Evolutionary conservation across 2,888 invertebrate species (phyloP).

Genomic region (Oligia fasciuncula): DNA sequence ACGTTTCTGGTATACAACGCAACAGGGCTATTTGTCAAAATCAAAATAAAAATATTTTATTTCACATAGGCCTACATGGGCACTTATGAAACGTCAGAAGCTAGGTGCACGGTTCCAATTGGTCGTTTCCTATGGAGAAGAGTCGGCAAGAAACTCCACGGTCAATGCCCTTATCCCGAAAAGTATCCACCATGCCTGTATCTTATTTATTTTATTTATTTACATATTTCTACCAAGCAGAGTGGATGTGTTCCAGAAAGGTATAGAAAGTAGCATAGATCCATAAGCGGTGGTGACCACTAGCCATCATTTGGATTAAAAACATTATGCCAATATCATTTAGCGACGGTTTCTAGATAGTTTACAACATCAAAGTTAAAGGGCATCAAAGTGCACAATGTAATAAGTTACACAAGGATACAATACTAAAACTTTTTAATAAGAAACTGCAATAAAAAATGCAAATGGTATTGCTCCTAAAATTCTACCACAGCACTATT

Average conservation of each 20-base stretch:
- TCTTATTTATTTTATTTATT: too few species aligned
- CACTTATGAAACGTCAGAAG: too few species aligned
- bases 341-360: background rate
- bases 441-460: slow-evolving; percentile 23
- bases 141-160: too few species aligned
- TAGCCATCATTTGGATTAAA: background rate
- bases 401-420: background rate
- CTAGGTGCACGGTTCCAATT: too few species aligned
- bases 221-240: too few species aligned
- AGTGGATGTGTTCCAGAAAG: background rate
- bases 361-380: background rate
- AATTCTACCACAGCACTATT: background rate
- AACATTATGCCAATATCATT: background rate
- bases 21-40: too few species aligned
- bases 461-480: slow-evolving; percentile 36
- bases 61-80: too few species aligned
- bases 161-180: background rate
- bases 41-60: too few species aligned
- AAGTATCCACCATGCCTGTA: background rate
- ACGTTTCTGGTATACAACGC: too few species aligned
- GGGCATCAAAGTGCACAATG: background rate
- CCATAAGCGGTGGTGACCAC: background rate
- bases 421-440: slow-evolving; percentile 13
- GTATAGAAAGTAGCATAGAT: background rate
- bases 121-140: too few species aligned